Evolutionary conservation across 2,888 invertebrate genomes (phyloP), one percentile per base, ranked within the genome.

Genomic region (Pterobdella sp.): DNA sequence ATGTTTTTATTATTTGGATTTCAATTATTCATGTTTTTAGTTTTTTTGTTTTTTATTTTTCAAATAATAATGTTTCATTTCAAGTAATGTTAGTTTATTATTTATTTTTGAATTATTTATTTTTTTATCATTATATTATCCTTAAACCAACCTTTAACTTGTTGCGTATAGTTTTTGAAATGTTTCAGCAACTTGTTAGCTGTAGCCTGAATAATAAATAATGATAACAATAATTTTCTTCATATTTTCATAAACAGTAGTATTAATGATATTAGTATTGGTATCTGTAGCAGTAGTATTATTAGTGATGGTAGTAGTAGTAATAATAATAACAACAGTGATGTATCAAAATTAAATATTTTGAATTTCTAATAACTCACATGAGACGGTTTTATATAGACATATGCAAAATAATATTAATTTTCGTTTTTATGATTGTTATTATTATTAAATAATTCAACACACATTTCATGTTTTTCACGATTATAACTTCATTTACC

Each of bases 91-190:
- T 4, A 63, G n/a, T 63, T 7, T 4, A 63, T 18, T 29, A 63
- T n/a, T 29, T 63, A 14, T 63, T 63, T 18, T 18, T 63, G 63
- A 63, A n/a, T n/a, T n/a, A 63, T 63, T n/a, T n/a, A 10, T 18
- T 18, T 63, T 63, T 26, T 29, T 63, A 14, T 26, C n/a, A 14
- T 63, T 26, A 10, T 63, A 63, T 22, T 29, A 26, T 32, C 22
- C 29, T 65, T 65, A 26, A 65, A n/a, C 42, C n/a, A 49, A 70
- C 70, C 70, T 70, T 70, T 70, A 14, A 70, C 35, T 35, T 70
- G 70, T 2, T 37, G 4, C 7, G 63, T 26, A n/a, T 70, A 70
- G 26, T 32, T 60, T 56, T 52, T 70, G 37, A 56, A 70, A 34
- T 31, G 34, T 35, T 32, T 70, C 34, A 70, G 2, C 4, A 70